phyloP scores from a whole-genome alignment of 1,140 invertebrate genomes.

The Drosophila watanabei region DNA sequence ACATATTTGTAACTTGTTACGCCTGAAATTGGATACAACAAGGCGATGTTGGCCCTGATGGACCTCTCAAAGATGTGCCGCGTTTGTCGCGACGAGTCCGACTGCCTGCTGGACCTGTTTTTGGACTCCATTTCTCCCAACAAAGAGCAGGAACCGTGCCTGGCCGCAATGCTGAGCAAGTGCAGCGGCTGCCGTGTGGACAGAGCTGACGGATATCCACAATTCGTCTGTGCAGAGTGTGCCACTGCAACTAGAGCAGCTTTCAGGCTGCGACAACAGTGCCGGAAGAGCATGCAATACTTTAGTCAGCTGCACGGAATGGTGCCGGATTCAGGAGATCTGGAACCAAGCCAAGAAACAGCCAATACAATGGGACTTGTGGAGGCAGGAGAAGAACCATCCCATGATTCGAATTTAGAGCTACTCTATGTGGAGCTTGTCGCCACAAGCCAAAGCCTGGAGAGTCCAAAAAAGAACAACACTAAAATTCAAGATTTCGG shows the following conservation, averaged over 20 bases:
- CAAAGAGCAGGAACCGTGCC: not conserved
- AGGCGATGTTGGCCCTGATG: not conserved
- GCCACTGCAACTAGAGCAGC: not conserved
- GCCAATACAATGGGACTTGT: too few species aligned
- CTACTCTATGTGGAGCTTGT: slow-evolving; percentile 10
- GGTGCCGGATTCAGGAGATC: not conserved
- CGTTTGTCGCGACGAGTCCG: slow-evolving; percentile 21
- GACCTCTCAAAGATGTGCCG: slow-evolving; percentile 25
- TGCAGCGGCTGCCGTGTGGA: slow-evolving; percentile 9
- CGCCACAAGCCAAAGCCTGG: not conserved
- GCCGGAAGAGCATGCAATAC: slow-evolving; percentile 2
- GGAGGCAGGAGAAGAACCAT: not conserved
- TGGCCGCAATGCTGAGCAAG: slow-evolving; percentile 26
- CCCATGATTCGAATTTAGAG: not conserved
- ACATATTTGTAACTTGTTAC: not conserved
- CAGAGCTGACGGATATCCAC: slow-evolving; percentile 12
- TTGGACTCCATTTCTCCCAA: not conserved
- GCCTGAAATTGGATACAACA: not conserved
- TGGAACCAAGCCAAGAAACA: not conserved
- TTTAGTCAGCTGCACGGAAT: slow-evolving; percentile 6
- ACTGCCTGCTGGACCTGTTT: slow-evolving; percentile 16
- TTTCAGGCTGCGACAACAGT: slow-evolving; percentile 5
- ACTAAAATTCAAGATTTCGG: too few species aligned
- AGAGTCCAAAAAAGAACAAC: not conserved
- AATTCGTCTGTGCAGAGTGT: slow-evolving; percentile 24